Evolutionary conservation across 2,888 invertebrate genomes (phyloP).

Genomic region (Saturnia japonica): DNA sequence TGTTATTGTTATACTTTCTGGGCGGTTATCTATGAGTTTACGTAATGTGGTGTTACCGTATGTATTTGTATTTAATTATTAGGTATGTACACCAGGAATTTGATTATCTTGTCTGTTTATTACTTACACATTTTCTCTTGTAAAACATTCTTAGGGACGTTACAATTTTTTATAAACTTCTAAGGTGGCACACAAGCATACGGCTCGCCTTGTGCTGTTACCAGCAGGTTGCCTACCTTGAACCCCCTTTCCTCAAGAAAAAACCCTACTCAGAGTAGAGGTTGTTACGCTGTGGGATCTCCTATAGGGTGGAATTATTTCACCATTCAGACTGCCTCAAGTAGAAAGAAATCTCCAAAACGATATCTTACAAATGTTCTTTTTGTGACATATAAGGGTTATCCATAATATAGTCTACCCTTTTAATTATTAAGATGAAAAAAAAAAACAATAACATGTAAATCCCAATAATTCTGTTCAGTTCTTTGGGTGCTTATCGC

Average conservation of each 20-base stretch:
- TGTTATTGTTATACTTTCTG: neutral
- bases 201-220: too few species aligned
- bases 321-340: too few species aligned
- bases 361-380: neutral
- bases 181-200: too few species aligned
- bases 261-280: too few species aligned
- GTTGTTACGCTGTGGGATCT: too few species aligned
- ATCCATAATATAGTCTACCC: neutral
- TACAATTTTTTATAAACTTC: too few species aligned
- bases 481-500: neutral
- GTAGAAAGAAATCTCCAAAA: too few species aligned
- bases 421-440: neutral
- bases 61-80: neutral
- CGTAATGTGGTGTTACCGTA: neutral
- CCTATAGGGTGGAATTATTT: too few species aligned
- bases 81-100: neutral
- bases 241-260: too few species aligned
- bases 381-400: neutral
- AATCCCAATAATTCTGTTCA: neutral
- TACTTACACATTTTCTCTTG: neutral
- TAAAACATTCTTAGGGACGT: too few species aligned
- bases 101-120: conserved; percentile 4
- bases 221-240: too few species aligned
- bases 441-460: neutral
- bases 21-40: neutral